Evolutionary conservation across 2,113 vertebrate genomes (phyloP), one percentile per base, ranked within the genome.

Genomic region (Phasianus colchicus): DNA sequence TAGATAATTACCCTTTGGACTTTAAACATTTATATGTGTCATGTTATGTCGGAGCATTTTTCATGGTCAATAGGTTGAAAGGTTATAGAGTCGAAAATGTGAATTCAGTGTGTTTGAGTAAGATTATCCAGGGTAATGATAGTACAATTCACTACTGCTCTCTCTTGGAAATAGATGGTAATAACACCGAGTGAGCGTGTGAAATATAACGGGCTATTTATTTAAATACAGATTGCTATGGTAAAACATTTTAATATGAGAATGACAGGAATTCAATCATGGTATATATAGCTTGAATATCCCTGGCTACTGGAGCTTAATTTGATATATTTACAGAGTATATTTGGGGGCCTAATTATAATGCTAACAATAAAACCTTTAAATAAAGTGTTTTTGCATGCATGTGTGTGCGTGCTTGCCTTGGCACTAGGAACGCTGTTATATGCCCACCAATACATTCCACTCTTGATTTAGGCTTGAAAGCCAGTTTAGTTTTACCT

Each of bases 11-110:
- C 96, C 97, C 98, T 98, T 98, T 98, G 90, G 96, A 98, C 97
- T 98, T 98, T 98, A 98, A 98, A 98, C 97, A 98, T 98, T 98
- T 98, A 98, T 98, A 98, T 94, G 97, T 98, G 97, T 98, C 98
- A 97, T n/a, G 20, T 97, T 97, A 97, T 97, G 97, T 97, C 96
- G 97, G 95, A 97, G 96, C 96, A 97, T 97, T 98, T 98, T 98
- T 97, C 97, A 97, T 98, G 98, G 97, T 98, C 98, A 98, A 96
- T 97, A 98, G 97, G 98, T 97, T 98, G 96, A 98, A 98, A 98
- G 98, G 98, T 97, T 98, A 98, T 80, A 96, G 97, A 98, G 98
- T 97, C 86, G 92, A 98, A 98, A 97, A 97, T 83, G 91, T 97
- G 96, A 97, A 96, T 97, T 96, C 90, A 92, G 88, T 92, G 95